phyloP scores from a whole-genome alignment of 2,888 invertebrate genomes.

The Leptopterna dolabrata region DNA sequence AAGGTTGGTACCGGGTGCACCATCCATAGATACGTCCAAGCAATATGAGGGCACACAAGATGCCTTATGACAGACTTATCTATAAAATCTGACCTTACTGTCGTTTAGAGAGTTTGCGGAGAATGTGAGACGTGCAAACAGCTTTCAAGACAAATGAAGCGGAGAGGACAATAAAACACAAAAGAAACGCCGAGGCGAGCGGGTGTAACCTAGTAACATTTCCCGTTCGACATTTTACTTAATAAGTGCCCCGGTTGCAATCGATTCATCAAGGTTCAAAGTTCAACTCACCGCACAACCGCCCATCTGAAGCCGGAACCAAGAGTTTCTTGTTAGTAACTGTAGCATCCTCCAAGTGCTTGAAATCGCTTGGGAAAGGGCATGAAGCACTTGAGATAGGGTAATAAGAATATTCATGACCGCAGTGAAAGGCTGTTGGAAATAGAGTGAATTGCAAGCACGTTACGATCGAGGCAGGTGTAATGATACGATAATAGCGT shows the following conservation, averaged over 20 bases:
- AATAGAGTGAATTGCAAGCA: not conserved
- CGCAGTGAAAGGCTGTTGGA: not conserved
- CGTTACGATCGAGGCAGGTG: no score
- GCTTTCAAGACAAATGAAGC: not conserved
- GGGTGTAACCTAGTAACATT: slow-evolving; percentile 34
- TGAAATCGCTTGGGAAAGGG: not conserved
- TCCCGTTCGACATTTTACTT: slow-evolving; percentile 22
- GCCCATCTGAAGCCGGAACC: not conserved
- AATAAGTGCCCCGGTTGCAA: not conserved
- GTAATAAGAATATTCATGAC: not conserved
- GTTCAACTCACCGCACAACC: not conserved
- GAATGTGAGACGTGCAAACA: not conserved
- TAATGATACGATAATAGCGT: no score
- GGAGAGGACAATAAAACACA: not conserved
- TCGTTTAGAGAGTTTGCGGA: not conserved
- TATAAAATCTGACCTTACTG: not conserved
- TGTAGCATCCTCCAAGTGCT: not conserved
- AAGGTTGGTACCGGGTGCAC: no score
- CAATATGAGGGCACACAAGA: no score
- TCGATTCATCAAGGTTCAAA: slow-evolving; percentile 16
- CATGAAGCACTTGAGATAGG: not conserved
- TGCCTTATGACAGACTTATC: no score
- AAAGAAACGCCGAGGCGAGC: not conserved
- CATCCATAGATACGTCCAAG: no score
- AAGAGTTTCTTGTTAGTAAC: not conserved